Conservation (phyloP, 2,113 vertebrate genomes). For the Ptilonorhynchus violaceus region DNA sequence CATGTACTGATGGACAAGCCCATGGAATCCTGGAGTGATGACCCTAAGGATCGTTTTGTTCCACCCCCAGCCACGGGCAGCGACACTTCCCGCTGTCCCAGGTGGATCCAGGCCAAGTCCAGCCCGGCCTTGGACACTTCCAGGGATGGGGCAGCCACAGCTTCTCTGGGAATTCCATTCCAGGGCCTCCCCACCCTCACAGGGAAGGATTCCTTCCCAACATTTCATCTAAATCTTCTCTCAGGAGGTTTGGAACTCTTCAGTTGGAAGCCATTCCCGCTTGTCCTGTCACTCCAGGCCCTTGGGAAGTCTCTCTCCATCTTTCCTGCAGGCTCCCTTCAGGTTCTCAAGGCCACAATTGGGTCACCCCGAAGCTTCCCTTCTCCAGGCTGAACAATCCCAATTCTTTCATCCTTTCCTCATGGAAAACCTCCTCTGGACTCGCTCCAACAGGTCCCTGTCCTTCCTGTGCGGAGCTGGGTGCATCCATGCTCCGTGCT, state of each 20-base stretch:
- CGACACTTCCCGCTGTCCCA: background rate
- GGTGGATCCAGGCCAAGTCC: background rate
- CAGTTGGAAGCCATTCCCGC: background rate
- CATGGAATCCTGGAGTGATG: background rate
- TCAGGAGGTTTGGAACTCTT: background rate
- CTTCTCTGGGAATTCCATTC: background rate
- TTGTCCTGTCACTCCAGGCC: background rate
- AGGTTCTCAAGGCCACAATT: background rate
- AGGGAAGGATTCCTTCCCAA: background rate
- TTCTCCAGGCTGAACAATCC: background rate
- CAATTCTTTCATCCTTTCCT: background rate
- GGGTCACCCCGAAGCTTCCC: background rate
- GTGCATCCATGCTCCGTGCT: background rate
- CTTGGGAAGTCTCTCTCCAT: background rate
- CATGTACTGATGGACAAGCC: background rate
- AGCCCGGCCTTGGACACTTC: background rate
- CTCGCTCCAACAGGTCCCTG: background rate
- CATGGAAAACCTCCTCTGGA: background rate
- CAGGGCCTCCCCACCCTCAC: background rate
- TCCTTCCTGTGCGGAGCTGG: background rate
- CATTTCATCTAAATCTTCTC: no score
- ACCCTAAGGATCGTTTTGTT: accelerated
- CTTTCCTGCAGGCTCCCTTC: background rate
- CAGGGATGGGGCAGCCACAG: background rate
- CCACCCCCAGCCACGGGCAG: background rate